Percentiles rank a stretch among this genome's conserved stretches.
These are phyloP conservation scores for Champsocephalus gunnari DNA, from an alignment of 2,797 vertebrate species.

Conservation along the genomic window DNA sequence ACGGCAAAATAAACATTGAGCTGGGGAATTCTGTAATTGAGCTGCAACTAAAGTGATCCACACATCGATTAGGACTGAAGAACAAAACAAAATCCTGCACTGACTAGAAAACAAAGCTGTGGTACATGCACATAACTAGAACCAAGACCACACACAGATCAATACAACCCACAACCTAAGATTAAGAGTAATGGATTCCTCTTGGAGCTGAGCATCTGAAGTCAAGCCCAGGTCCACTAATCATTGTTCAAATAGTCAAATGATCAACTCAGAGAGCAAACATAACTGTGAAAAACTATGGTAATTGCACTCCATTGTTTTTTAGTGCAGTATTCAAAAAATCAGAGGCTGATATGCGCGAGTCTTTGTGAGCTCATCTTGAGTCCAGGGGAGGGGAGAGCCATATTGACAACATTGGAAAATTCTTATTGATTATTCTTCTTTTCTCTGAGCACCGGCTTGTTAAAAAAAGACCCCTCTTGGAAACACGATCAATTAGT, in stretches of 20 bases:
- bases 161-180: slow-evolving; percentile 73
- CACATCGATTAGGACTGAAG: slow-evolving; percentile 38
- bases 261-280: slow-evolving; percentile 25
- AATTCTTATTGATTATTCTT: slow-evolving; percentile 85
- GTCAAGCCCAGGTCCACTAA: slow-evolving; percentile 50
- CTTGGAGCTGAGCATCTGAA: slow-evolving; percentile 59
- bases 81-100: slow-evolving; percentile 21
- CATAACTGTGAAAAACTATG: slow-evolving; percentile 2
- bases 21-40: slow-evolving; percentile 34
- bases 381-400: slow-evolving; percentile 50
- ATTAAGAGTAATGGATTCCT: slow-evolving; percentile 81
- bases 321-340: slow-evolving; percentile 9
- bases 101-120: slow-evolving; percentile 64
- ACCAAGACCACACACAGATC: slow-evolving; percentile 74
- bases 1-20: slow-evolving; percentile 22
- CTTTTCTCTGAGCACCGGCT: slow-evolving; percentile 77
- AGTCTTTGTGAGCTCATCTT: slow-evolving; percentile 51
- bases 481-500: slow-evolving; percentile 87
- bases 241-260: slow-evolving; percentile 47
- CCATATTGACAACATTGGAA: slow-evolving; percentile 82
- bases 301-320: background rate
- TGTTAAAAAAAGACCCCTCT: slow-evolving; percentile 83
- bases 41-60: slow-evolving; percentile 43
- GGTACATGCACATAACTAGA: slow-evolving; percentile 66
- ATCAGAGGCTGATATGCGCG: background rate